A percentile compares a stretch with the other conserved stretches of the same genome.
Conservation (phyloP, 2,113 vertebrate genomes). For the Triplophysa dalaica region DNA sequence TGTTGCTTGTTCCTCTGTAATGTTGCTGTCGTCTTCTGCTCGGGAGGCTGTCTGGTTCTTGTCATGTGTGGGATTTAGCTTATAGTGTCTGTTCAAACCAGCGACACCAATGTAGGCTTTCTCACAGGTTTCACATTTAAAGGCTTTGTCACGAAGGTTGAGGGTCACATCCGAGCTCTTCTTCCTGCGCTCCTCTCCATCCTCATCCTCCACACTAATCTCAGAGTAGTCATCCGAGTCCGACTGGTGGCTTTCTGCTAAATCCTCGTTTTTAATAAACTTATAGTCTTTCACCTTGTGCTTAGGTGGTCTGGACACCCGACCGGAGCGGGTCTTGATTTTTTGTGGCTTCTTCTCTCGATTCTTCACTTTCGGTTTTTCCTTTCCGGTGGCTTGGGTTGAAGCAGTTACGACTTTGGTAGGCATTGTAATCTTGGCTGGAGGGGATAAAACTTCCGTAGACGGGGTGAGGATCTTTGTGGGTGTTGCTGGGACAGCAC, state of each 20-base stretch:
- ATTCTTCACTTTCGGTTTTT: conserved; percentile 66
- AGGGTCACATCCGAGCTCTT: conserved; percentile 61
- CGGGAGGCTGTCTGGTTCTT: conserved; percentile 59
- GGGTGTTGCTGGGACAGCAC: background rate
- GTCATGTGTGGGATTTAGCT: conserved; percentile 85
- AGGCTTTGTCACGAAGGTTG: conserved; percentile 80
- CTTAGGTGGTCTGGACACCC: conserved; percentile 91
- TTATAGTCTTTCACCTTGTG: conserved; percentile 96
- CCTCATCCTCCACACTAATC: conserved; percentile 89
- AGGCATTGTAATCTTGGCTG: conserved; percentile 18
- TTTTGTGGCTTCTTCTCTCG: conserved; percentile 81
- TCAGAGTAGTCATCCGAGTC: conserved; percentile 98
- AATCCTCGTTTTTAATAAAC: conserved; percentile 93
- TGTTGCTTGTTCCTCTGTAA: conserved; percentile 14
- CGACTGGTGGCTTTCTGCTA: conserved; percentile 86
- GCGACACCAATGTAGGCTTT: conserved; percentile 94
- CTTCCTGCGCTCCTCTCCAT: conserved; percentile 64
- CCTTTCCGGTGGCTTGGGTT: conserved; percentile 40
- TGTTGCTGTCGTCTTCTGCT: conserved; percentile 34
- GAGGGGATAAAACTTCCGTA: background rate
- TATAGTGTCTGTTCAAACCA: conserved; percentile 90
- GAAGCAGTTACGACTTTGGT: conserved; percentile 41
- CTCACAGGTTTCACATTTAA: conserved; percentile 87
- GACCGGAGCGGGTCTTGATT: conserved; percentile 89
- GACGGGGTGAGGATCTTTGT: conserved; percentile 17